phyloP scores from a whole-genome alignment of 2,113 vertebrate genomes.

The Melospiza georgiana region DNA sequence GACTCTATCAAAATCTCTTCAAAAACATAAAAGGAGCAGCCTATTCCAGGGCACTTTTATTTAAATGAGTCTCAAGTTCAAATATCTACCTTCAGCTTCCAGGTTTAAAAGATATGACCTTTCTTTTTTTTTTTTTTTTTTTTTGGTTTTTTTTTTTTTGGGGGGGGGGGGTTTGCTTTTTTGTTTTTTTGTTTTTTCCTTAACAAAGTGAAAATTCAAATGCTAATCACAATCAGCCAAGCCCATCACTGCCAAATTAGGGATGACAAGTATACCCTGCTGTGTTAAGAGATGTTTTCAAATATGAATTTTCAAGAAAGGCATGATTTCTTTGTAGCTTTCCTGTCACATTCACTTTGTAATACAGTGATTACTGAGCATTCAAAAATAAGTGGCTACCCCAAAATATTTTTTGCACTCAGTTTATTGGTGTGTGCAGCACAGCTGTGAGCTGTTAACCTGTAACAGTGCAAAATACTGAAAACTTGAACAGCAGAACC shows the following conservation, averaged over 20 bases:
- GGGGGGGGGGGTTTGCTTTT: not conserved
- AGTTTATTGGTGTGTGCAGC: not conserved
- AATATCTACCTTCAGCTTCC: not conserved
- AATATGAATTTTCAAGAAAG: constrained; percentile 14
- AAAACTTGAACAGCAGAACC: not conserved
- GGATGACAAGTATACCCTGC: not conserved
- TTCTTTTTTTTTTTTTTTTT: not conserved
- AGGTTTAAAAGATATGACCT: not conserved
- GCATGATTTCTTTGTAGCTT: constrained; percentile 14
- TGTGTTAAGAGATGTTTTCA: not conserved
- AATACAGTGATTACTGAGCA: not conserved
- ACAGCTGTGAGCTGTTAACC: not conserved
- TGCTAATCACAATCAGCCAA: not conserved
- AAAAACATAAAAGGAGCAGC: not conserved
- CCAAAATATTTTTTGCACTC: not conserved
- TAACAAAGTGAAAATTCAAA: not conserved
- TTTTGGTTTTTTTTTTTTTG: no score
- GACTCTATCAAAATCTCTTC: not conserved
- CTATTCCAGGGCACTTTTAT: not conserved
- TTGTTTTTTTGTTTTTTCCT: not conserved
- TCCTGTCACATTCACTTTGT: not conserved
- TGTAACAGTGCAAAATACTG: not conserved
- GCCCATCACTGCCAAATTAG: not conserved
- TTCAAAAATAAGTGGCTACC: not conserved
- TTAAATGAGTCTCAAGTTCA: not conserved